These are phyloP conservation scores for Diachrysia chrysitis DNA, from an alignment of 2,888 invertebrate species.

Conservation along the genomic window DNA sequence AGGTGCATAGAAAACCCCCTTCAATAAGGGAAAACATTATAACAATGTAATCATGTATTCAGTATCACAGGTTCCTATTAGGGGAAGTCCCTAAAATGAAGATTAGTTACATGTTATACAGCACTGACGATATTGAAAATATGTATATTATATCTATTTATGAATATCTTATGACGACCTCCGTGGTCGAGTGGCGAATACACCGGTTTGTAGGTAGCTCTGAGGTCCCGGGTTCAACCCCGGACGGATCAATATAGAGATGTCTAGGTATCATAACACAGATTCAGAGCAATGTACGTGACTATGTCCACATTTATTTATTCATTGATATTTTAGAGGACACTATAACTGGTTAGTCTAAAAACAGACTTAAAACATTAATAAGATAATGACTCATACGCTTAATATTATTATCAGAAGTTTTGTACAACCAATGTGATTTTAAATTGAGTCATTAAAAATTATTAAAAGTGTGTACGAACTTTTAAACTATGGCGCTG, in stretches of 20 bases:
- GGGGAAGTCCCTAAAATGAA: not conserved
- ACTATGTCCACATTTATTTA: no score
- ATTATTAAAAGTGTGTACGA: no score
- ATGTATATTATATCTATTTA: not conserved
- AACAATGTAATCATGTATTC: not conserved
- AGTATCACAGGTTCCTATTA: not conserved
- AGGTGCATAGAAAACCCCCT: no score
- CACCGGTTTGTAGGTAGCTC: no score
- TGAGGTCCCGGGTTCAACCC: no score
- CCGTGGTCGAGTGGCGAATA: no score
- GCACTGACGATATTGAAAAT: not conserved
- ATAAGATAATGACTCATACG: not conserved
- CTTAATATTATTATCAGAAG: not conserved
- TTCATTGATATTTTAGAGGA: conserved; percentile 1
- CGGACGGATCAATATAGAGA: no score
- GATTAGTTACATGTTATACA: not conserved
- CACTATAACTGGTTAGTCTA: not conserved
- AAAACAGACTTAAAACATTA: not conserved
- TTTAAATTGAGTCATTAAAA: not conserved
- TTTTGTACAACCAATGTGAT: not conserved
- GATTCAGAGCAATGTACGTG: no score
- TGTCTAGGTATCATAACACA: no score
- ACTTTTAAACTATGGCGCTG: no score
- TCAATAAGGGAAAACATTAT: not conserved
- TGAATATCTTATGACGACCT: no score